Evolutionary conservation across 2,113 vertebrate genomes (phyloP).

Genomic region (Lethenteron camtschaticum): DNA sequence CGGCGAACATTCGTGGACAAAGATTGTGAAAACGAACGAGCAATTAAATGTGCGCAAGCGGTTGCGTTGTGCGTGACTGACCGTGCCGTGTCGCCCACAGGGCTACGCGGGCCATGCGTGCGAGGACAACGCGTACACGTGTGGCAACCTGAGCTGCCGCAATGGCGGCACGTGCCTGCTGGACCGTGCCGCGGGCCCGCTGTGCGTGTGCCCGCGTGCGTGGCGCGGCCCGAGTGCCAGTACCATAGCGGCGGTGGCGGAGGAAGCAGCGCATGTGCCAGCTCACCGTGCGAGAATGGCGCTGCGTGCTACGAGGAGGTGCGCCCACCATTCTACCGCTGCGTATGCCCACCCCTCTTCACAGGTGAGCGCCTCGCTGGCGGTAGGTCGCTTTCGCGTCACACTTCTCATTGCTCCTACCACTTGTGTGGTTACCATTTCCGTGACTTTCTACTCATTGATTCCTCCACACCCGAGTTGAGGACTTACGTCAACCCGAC

Average conservation of each 20-base stretch:
- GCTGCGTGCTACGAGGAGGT: background rate
- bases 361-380: no score
- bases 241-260: background rate
- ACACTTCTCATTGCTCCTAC: no score
- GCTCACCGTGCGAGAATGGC: background rate
- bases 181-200: background rate
- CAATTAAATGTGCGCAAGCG: no score
- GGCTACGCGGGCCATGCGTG: constrained; percentile 1
- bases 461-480: constrained; percentile 11
- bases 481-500: background rate
- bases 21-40: no score
- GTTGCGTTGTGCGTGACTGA: no score
- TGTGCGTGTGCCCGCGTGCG: constrained; percentile 1
- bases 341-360: background rate
- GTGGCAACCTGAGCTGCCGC: background rate
- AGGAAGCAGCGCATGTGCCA: constrained; percentile 39
- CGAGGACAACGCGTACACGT: background rate
- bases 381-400: no score
- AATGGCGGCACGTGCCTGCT: constrained; percentile 2
- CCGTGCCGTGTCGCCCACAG: background rate
- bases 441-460: background rate
- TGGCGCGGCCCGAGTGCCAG: constrained; percentile 3
- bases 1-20: no score
- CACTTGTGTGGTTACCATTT: no score
- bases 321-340: background rate